Percentiles rank a stretch among this genome's conserved stretches.
These are phyloP conservation scores for Stictonetta naevosa DNA, from an alignment of 2,113 vertebrate genomes.

Conservation along the genomic window DNA sequence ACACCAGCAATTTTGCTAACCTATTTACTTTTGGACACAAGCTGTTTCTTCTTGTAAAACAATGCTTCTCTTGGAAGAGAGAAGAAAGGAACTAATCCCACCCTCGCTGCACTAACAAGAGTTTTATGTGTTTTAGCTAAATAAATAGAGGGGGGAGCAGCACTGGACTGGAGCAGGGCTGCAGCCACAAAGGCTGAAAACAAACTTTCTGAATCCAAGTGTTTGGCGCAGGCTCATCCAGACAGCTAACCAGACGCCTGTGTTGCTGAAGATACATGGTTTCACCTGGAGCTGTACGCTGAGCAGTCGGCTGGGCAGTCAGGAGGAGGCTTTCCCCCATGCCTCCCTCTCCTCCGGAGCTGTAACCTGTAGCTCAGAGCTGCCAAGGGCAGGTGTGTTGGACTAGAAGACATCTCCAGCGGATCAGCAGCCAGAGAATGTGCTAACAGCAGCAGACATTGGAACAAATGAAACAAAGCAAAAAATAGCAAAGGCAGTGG, in stretches of 20 bases:
- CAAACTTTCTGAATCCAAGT: not conserved
- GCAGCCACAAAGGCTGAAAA: not conserved
- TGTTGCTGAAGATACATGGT: not conserved
- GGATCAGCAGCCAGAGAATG: not conserved
- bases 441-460: not conserved
- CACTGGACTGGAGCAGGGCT: not conserved
- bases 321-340: rapidly evolving
- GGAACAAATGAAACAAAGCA: not conserved
- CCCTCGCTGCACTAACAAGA: not conserved
- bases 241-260: not conserved
- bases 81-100: conserved; percentile 27
- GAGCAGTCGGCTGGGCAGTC: not conserved
- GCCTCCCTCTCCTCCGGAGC: not conserved
- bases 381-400: not conserved
- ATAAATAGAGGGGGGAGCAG: conserved; percentile 21
- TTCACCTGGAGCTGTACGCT: not conserved
- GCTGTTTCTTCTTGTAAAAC: conserved; percentile 37
- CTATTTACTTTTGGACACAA: conserved; percentile 20
- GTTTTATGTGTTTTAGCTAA: conserved; percentile 40
- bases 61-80: conserved; percentile 45
- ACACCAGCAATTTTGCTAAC: conserved; percentile 23
- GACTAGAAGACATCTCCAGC: not conserved
- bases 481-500: not conserved
- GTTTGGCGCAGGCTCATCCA: not conserved
- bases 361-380: not conserved